These are phyloP conservation scores for Nothocercus nigrocapillus DNA, from an alignment of 2,113 vertebrate genomes.

Conservation along the genomic window DNA sequence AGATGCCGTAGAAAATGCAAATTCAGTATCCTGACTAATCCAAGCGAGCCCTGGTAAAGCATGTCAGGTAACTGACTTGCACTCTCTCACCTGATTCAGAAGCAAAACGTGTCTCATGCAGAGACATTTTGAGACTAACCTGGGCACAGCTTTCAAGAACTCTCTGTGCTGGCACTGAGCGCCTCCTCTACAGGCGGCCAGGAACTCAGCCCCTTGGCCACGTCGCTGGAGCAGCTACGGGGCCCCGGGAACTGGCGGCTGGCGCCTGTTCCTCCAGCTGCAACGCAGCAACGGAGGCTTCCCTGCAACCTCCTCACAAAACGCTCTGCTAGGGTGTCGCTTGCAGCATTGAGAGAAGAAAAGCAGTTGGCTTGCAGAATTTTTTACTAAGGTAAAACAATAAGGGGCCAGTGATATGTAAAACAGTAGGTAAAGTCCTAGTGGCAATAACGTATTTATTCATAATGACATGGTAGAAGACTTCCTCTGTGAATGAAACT, in stretches of 20 bases:
- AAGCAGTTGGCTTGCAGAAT: neutral
- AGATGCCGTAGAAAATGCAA: neutral
- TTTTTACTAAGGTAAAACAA: neutral
- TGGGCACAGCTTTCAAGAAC: neutral
- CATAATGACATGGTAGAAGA: neutral
- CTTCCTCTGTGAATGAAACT: neutral
- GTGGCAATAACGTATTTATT: neutral
- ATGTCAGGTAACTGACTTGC: neutral
- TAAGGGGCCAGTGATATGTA: neutral
- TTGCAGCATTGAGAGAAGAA: neutral
- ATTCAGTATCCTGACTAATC: neutral
- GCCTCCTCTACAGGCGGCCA: neutral
- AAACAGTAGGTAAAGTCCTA: neutral
- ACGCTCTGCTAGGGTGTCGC: neutral
- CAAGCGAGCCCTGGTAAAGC: neutral
- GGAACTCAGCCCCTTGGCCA: neutral
- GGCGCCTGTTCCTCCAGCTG: neutral
- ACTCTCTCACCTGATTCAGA: neutral
- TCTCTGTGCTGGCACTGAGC: neutral
- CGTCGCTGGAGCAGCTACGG: neutral
- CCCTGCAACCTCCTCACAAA: neutral
- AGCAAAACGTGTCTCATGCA: neutral
- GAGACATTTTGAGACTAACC: neutral
- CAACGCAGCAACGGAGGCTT: neutral
- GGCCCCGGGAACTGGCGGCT: neutral